phyloP scores from a whole-genome alignment of 2,888 invertebrate species.

The Eupithecia inturbata region DNA sequence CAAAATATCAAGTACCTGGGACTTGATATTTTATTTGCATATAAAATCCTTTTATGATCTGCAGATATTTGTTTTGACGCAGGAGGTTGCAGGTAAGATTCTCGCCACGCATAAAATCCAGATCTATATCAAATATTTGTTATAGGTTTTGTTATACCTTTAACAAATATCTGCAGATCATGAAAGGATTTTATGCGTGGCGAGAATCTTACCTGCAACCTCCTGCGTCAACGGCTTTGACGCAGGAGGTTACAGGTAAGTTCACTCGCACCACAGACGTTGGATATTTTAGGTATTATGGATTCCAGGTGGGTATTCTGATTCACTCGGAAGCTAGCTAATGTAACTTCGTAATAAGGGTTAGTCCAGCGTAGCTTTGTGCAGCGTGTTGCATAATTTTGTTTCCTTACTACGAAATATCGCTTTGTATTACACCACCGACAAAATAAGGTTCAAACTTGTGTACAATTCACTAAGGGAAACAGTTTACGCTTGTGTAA shows the following conservation, averaged over 20 bases:
- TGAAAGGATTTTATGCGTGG: background rate
- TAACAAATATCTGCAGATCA: background rate
- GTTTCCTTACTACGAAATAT: slow-evolving; percentile 69
- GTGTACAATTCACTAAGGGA: background rate
- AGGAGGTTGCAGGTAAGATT: background rate
- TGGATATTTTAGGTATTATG: slow-evolving; percentile 9
- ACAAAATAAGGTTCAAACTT: slow-evolving; percentile 14
- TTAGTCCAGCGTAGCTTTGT: slow-evolving; percentile 56
- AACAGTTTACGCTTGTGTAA: slow-evolving; percentile 8
- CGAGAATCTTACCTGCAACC: background rate
- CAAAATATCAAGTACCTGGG: too few species aligned
- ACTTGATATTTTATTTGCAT: too few species aligned
- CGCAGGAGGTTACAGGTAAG: too few species aligned
- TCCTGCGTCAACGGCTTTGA: too few species aligned
- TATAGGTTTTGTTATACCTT: too few species aligned
- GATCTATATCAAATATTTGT: background rate
- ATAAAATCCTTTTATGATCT: too few species aligned
- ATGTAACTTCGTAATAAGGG: slow-evolving; percentile 77
- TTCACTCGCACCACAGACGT: too few species aligned
- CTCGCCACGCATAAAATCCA: background rate
- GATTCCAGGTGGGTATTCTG: slow-evolving; percentile 23
- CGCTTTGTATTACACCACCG: slow-evolving; percentile 38
- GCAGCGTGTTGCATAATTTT: slow-evolving; percentile 72
- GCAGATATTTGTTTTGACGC: too few species aligned
- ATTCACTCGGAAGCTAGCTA: slow-evolving; percentile 56